Conservation (phyloP, 2,797 vertebrate genomes). For the Sebastes variabilis region DNA sequence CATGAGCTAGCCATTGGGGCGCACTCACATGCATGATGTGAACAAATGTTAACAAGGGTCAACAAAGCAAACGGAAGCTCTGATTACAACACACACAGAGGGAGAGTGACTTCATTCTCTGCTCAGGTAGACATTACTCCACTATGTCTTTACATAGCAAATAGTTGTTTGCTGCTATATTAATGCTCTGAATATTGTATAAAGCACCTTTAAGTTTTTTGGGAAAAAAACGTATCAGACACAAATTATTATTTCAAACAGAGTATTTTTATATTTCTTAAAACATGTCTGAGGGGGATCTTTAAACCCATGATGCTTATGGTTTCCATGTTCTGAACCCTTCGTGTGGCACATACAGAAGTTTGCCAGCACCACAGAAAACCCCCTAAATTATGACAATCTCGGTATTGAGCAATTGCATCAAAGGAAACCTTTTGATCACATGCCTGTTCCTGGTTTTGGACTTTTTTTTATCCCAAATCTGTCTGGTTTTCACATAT, state of each 20-base stretch:
- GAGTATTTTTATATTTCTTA: neutral
- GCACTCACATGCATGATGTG: too few relatives aligned
- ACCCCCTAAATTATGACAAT: neutral
- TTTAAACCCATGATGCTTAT: neutral
- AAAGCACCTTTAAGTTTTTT: neutral
- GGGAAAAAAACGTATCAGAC: neutral
- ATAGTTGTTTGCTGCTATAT: too few relatives aligned
- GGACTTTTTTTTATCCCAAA: neutral
- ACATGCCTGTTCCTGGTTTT: neutral
- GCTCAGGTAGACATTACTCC: too few relatives aligned
- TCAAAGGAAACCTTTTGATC: neutral
- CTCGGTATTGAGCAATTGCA: slow-evolving; percentile 1
- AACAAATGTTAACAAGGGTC: too few relatives aligned
- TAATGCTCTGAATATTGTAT: too few relatives aligned
- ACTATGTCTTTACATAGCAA: too few relatives aligned
- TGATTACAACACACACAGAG: too few relatives aligned
- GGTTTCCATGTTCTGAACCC: neutral
- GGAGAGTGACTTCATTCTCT: too few relatives aligned
- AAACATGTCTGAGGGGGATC: neutral
- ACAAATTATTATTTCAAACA: neutral
- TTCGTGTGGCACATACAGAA: neutral
- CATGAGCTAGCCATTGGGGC: too few relatives aligned
- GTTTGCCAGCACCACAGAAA: neutral
- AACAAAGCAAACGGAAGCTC: too few relatives aligned
- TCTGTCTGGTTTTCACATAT: neutral